Evolutionary conservation across 2,888 invertebrate species (phyloP).

Genomic region (Gnatocerus cornutus): DNA sequence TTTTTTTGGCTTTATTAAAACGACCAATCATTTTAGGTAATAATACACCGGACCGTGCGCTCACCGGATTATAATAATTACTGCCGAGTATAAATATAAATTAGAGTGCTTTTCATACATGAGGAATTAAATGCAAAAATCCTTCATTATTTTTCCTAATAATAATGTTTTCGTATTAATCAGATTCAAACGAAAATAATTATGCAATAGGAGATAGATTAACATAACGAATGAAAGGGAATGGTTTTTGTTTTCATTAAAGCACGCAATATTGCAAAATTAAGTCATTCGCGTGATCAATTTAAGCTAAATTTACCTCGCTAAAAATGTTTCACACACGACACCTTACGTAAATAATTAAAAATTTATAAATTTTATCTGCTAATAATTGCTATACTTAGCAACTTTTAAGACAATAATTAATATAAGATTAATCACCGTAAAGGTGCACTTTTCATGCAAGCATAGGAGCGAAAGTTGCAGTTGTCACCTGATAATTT

Average conservation of each 20-base stretch:
- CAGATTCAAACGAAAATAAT: conserved; percentile 20
- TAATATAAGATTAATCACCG: not conserved
- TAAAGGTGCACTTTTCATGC: too few relatives aligned
- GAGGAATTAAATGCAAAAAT: conserved; percentile 19
- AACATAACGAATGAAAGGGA: conserved; percentile 27
- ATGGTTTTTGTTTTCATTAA: conserved; percentile 17
- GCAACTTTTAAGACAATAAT: not conserved
- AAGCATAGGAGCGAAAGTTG: too few relatives aligned
- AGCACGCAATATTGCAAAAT: conserved; percentile 27
- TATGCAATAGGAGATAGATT: conserved; percentile 20
- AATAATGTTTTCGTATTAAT: conserved; percentile 6
- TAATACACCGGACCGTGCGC: conserved; percentile 26
- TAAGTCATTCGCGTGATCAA: conserved; percentile 25
- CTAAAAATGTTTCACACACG: not conserved
- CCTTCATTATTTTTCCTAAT: conserved; percentile 26
- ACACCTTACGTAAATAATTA: not conserved
- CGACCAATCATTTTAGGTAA: conserved; percentile 38
- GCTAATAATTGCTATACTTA: not conserved
- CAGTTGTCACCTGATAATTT: too few relatives aligned
- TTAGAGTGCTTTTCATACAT: conserved; percentile 19
- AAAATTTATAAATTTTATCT: not conserved
- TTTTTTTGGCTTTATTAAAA: conserved; percentile 30
- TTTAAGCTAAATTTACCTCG: not conserved
- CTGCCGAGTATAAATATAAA: conserved; percentile 27
- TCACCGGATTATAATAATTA: conserved; percentile 37